phyloP scores from a whole-genome alignment of 53 echinoderm and acorn worm species.

The Luidia sarsii region DNA sequence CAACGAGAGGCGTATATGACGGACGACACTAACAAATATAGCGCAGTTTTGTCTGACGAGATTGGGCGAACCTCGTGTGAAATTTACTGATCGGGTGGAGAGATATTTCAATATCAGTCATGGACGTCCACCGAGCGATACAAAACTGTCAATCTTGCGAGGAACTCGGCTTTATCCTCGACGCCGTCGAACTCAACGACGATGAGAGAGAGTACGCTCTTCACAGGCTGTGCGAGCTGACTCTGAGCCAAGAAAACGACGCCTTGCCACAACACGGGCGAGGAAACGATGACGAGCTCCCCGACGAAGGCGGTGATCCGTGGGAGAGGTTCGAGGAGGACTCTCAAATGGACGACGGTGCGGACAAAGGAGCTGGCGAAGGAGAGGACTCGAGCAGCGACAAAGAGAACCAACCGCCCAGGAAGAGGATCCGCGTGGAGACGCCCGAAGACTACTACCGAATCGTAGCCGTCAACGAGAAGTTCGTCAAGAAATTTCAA shows the following conservation, averaged over 20 bases:
- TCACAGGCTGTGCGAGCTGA: neutral
- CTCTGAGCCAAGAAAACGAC: neutral
- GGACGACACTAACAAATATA: no score
- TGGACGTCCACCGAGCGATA: neutral
- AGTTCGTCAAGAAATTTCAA: constrained; percentile 22
- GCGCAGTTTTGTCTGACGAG: no score
- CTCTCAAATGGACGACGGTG: no score
- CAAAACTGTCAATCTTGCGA: constrained; percentile 2
- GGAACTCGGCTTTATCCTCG: neutral
- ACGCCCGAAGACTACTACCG: neutral
- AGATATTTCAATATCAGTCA: no score
- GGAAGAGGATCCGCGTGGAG: neutral
- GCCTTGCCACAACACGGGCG: neutral
- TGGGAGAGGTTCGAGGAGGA: neutral
- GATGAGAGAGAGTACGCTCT: neutral
- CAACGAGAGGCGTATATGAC: no score
- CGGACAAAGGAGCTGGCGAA: no score
- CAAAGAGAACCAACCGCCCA: neutral
- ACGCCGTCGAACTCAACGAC: neutral
- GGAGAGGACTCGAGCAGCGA: neutral
- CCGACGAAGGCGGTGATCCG: neutral
- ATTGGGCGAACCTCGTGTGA: no score
- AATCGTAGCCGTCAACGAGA: neutral
- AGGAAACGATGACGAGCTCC: neutral
- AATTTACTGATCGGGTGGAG: no score